These are phyloP conservation scores for Leptoclinus maculatus DNA, from an alignment of 2,797 vertebrate species.

Conservation along the genomic window DNA sequence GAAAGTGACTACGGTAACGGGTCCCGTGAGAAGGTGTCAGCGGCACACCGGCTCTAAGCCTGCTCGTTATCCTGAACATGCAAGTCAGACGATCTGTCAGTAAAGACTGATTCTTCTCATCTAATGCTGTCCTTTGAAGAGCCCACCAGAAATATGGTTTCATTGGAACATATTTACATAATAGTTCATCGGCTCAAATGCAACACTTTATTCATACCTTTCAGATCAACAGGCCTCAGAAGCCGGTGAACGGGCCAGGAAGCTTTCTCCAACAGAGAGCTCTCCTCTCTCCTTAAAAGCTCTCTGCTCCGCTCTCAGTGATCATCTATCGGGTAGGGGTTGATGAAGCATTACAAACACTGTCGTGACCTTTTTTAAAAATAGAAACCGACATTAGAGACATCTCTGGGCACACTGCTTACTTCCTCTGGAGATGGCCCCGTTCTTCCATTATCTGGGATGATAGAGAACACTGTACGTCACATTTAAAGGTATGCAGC, in stretches of 20 bases:
- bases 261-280: constrained; percentile 5
- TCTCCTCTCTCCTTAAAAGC: constrained; percentile 23
- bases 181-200: not conserved
- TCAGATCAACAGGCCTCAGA: constrained; percentile 4
- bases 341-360: constrained; percentile 38
- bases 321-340: constrained; percentile 47
- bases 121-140: not conserved
- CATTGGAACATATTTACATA: not conserved
- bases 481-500: not conserved
- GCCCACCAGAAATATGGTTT: not conserved
- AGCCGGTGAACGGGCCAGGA: constrained; percentile 1
- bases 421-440: constrained; percentile 19
- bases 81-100: not conserved
- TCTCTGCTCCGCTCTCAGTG: constrained; percentile 6
- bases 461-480: not conserved
- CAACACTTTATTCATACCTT: constrained; percentile 9
- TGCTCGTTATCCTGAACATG: constrained; percentile 25
- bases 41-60: constrained; percentile 38
- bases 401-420: constrained; percentile 2
- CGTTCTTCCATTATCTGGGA: constrained; percentile 8
- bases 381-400: constrained; percentile 53
- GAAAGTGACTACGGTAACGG: constrained; percentile 84
- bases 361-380: constrained; percentile 51
- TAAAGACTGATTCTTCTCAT: not conserved
- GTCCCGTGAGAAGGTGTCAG: constrained; percentile 70